These are phyloP conservation scores for Antigone vipio DNA, from an alignment of 2,113 vertebrate species.

Conservation along the genomic window DNA sequence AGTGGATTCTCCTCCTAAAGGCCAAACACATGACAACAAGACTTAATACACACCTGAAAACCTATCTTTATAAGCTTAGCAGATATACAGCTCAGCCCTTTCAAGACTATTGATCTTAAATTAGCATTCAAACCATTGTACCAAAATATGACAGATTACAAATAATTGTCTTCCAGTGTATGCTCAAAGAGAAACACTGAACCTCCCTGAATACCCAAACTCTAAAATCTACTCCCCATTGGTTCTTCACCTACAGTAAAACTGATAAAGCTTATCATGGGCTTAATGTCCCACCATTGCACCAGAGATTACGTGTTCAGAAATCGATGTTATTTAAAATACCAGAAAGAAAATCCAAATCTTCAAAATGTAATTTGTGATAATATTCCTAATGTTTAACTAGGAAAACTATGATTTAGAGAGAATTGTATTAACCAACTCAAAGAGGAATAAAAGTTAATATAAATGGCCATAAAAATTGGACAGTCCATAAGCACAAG, in stretches of 20 bases:
- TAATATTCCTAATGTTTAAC: conserved; percentile 3
- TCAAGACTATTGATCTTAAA: background rate
- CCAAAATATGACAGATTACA: background rate
- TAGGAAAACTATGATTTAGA: background rate
- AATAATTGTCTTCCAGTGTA: background rate
- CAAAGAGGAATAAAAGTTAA: background rate
- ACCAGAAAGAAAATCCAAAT: background rate
- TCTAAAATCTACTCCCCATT: background rate
- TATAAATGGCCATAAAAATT: background rate
- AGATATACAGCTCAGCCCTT: background rate
- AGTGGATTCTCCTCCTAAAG: background rate
- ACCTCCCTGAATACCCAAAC: background rate
- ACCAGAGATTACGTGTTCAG: background rate
- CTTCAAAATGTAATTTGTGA: background rate
- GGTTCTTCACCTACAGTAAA: background rate
- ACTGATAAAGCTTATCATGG: background rate
- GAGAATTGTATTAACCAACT: background rate
- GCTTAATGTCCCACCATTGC: background rate
- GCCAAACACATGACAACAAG: conserved; percentile 19
- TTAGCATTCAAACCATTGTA: background rate
- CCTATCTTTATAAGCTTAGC: background rate
- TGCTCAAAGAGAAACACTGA: background rate
- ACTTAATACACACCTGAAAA: background rate
- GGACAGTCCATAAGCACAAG: background rate
- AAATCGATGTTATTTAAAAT: background rate